Evolutionary conservation across 1,140 invertebrate species (phyloP), one percentile per base, ranked within the genome.

Genomic region (Eumeta japonica): DNA sequence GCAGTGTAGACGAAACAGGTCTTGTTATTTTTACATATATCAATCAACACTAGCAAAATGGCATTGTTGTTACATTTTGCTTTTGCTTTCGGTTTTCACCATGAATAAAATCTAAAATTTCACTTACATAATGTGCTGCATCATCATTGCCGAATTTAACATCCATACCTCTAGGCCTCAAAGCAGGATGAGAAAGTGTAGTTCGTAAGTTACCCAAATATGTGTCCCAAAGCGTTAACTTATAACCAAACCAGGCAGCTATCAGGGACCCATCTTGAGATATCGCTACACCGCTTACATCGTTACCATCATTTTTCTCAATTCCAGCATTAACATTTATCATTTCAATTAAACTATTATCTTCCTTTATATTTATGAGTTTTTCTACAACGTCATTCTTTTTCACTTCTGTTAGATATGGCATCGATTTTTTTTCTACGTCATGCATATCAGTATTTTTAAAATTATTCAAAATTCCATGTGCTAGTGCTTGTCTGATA

Each of bases 51-150:
- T n/a, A n/a, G n/a, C n/a, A n/a, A n/a, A n/a, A n/a, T n/a, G n/a
- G n/a, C 20, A 24, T 24, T 24, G 20, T 24, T 24, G n/a, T n/a
- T n/a, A n/a, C n/a, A 24, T 24, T 7, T 24, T 24, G 20, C n/a
- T 24, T 7, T 7, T 24, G 20, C 7, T 24, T 24, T 24, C 20
- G n/a, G n/a, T n/a, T n/a, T n/a, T n/a, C n/a, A n/a, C n/a, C n/a
- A n/a, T n/a, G n/a, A n/a, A n/a, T n/a, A n/a, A n/a, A n/a, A n/a
- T n/a, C n/a, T n/a, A n/a, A n/a, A n/a, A n/a, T n/a, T n/a, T n/a
- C n/a, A 68, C 70, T 64, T 56, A 76, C 75, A 58, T 72, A 75
- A 54, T 77, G 75, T 16, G 72, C 66, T 3, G 72, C 66, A 40
- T 76, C 67, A 16, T 63, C 52, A 36, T 61, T 65, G 12, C 71